Percentiles rank a stretch among this genome's conserved stretches.
phyloP scores from a whole-genome alignment of 2,113 vertebrate genomes.

The Arvicanthis niloticus region DNA sequence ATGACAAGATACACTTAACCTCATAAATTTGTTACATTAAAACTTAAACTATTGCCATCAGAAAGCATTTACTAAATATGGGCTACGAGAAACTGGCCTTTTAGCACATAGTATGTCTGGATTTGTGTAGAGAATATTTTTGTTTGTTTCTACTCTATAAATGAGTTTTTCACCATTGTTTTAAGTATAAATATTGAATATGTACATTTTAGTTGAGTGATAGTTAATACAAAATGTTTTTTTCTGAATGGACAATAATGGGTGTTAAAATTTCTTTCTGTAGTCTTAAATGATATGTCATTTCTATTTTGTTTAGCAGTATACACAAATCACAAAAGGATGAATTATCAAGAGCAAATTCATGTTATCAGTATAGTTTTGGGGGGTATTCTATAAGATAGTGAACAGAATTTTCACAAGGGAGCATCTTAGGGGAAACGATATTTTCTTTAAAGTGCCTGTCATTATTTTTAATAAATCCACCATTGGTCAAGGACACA shows the following conservation, averaged over 20 bases:
- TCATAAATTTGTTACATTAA: conserved; percentile 39
- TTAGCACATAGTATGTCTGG: not conserved
- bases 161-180: conserved; percentile 1
- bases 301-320: not conserved
- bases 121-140: conserved; percentile 36
- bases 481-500: not conserved
- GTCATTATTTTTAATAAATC: conserved; percentile 19
- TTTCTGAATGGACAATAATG: not conserved
- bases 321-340: not conserved
- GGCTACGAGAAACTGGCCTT: not conserved
- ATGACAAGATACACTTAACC: not conserved
- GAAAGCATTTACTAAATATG: not conserved
- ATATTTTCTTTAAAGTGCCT: conserved; percentile 22
- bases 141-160: conserved; percentile 17
- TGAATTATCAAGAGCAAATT: conserved; percentile 44
- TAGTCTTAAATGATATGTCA: not conserved
- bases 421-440: conserved; percentile 26
- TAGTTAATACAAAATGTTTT: not conserved
- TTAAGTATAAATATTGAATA: conserved; percentile 22
- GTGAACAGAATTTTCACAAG: not conserved
- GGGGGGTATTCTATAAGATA: not conserved
- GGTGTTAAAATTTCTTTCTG: conserved; percentile 16
- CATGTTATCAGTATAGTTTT: conserved; percentile 3
- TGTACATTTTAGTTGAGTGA: not conserved
- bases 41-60: conserved; percentile 49